Conservation (phyloP, 2,888 invertebrate genomes). For the Sylvicola cinctus region DNA sequence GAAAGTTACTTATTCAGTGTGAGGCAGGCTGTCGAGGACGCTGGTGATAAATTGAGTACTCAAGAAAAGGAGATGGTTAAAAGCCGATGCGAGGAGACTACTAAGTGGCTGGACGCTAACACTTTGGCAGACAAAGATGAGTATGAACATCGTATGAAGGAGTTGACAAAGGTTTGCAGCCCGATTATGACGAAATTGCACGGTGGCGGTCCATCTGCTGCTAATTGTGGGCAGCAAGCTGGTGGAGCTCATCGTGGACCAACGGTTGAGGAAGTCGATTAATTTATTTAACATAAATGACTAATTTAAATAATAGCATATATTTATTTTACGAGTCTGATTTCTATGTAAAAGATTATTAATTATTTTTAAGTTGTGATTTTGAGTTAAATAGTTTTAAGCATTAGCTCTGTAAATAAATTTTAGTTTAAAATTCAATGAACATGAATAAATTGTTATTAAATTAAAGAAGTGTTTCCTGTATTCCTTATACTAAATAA, state of each 20-base stretch:
- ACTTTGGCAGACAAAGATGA: conserved; percentile 58
- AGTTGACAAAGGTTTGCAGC: conserved; percentile 50
- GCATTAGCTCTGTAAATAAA: too few relatives aligned
- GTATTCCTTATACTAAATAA: too few relatives aligned
- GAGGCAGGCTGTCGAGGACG: conserved; percentile 44
- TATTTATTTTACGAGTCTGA: too few relatives aligned
- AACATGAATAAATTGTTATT: too few relatives aligned
- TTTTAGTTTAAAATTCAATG: too few relatives aligned
- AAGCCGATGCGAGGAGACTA: conserved; percentile 44
- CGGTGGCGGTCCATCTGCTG: conserved; percentile 34
- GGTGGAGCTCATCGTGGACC: conserved; percentile 31
- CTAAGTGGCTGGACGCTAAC: conserved; percentile 65
- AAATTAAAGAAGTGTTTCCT: too few relatives aligned
- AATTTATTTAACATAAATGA: too few relatives aligned
- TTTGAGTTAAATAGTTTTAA: too few relatives aligned
- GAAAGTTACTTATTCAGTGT: conserved; percentile 55
- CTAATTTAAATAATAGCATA: too few relatives aligned
- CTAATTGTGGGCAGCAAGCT: conserved; percentile 26
- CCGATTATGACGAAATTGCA: conserved; percentile 73
- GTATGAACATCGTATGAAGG: conserved; percentile 54
- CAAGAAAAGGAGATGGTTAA: conserved; percentile 47
- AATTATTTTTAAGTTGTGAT: too few relatives aligned
- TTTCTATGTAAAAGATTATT: too few relatives aligned
- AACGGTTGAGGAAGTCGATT: conserved; percentile 53
- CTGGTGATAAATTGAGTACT: conserved; percentile 41